Evolutionary conservation across 64 coral and sea anemone species (phyloP), one percentile per base, ranked within the genome.

Genomic region (Astreopora myriophthalma): DNA sequence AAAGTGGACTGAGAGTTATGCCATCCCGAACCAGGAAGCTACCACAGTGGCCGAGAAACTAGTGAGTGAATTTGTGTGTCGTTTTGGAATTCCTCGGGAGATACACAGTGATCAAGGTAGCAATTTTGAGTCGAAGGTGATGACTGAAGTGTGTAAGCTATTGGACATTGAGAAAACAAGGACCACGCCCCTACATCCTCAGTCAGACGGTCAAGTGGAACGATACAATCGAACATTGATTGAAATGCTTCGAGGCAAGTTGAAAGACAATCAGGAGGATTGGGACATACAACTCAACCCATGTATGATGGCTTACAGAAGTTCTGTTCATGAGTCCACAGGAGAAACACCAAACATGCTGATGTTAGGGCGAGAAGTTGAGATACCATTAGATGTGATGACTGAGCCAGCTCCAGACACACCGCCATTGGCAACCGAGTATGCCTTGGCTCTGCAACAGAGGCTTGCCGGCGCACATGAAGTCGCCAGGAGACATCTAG

Each of bases 41-140:
- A 52, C 51, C 12, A 91, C 88, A 82, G 93, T 95, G 3, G 88
- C 93, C 1, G 81, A 95, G 31, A 87, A 91, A 44, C 27, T 91
- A n/a, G 82, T 87, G 12, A 20, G 2, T 35, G 38, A 87, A 42
- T 91, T 87, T 74, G 28, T 91, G 26, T 91, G 88, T 37, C 33
- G 81, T 61, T 95, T 87, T 80, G 88, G 88, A 38, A 88, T 91
- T 11, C 68, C 93, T 1, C 1, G 86, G 8, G 62, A 90, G 34
- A 67, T 85, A 20, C 79, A 88, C 48, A 88, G 85, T 52, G 85
- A 94, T 70, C 86, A 94, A 74, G 86, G 93, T 14, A 76, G 52
- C 19, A 95, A 91, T 66, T 87, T 87, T 42, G 74, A 95, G 33
- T 95, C 94, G 1, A 71, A 91, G 81, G 94, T 91, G 20, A 91